These are phyloP conservation scores for Callosobruchus maculatus DNA, from an alignment of 2,888 invertebrate genomes.

Conservation along the genomic window DNA sequence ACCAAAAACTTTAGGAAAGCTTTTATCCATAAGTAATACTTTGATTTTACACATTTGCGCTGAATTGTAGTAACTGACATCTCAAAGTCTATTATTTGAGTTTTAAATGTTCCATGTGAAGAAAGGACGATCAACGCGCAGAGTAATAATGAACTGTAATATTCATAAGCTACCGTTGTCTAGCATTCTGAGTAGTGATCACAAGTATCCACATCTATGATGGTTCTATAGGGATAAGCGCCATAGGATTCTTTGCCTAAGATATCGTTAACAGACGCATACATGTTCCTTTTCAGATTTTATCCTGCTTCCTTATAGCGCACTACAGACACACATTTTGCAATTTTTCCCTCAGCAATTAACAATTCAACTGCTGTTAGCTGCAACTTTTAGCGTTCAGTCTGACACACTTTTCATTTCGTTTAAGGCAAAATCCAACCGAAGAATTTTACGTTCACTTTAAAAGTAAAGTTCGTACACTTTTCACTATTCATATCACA, in stretches of 20 bases:
- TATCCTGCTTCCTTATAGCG: background rate
- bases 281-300: background rate
- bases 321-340: background rate
- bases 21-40: too few relatives aligned
- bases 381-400: constrained; percentile 14
- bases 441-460: constrained; percentile 22
- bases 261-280: background rate
- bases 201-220: too few relatives aligned
- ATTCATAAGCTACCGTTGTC: too few relatives aligned
- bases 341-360: background rate
- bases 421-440: constrained; percentile 7
- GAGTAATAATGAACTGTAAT: too few relatives aligned
- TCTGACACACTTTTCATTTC: constrained; percentile 24
- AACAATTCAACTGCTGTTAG: background rate
- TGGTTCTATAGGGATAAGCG: too few relatives aligned
- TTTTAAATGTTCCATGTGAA: too few relatives aligned
- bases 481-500: constrained; percentile 9
- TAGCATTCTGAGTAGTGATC: too few relatives aligned
- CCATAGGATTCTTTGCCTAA: background rate
- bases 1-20: too few relatives aligned
- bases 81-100: too few relatives aligned
- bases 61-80: too few relatives aligned
- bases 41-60: too few relatives aligned
- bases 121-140: too few relatives aligned
- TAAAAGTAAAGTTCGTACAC: constrained; percentile 11